Conservation (phyloP, 2,888 invertebrate species). For the Eupeodes latifasciatus region DNA sequence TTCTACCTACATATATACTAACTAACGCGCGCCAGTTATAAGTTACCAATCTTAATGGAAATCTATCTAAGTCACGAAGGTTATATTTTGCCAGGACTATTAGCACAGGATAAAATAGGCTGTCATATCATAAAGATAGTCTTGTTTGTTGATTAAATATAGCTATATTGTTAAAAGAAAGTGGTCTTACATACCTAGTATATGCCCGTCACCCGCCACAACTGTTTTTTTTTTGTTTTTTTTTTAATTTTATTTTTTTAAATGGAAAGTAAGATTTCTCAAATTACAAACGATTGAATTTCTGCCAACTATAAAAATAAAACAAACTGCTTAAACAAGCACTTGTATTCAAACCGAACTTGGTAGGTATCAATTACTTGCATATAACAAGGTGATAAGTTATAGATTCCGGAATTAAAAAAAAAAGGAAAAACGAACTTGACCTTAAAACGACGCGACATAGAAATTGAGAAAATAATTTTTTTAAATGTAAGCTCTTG, state of each 20-base stretch:
- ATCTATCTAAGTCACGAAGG: conserved; percentile 36
- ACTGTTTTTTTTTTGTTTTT: background rate
- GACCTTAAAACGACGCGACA: background rate
- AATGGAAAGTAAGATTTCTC: conserved; percentile 25
- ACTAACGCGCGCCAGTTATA: conserved; percentile 3
- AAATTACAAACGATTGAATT: conserved; percentile 15
- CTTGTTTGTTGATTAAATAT: background rate
- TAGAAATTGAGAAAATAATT: background rate
- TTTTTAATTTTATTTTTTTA: background rate
- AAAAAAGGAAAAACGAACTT: background rate
- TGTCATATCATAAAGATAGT: background rate
- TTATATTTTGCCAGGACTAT: conserved; percentile 26
- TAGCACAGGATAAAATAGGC: background rate
- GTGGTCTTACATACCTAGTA: background rate
- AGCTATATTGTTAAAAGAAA: conserved; percentile 7
- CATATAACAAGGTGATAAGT: background rate
- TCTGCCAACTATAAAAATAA: conserved; percentile 17
- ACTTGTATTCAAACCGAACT: background rate
- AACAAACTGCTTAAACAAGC: background rate
- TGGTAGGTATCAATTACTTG: background rate
- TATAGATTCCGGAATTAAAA: background rate
- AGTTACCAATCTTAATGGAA: conserved; percentile 22
- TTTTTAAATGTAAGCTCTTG: background rate
- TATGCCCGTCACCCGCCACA: background rate
- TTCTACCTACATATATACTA: too few relatives aligned